These are phyloP conservation scores for Shinisaurus crocodilurus DNA, from an alignment of 2,113 vertebrate genomes.

Conservation along the genomic window DNA sequence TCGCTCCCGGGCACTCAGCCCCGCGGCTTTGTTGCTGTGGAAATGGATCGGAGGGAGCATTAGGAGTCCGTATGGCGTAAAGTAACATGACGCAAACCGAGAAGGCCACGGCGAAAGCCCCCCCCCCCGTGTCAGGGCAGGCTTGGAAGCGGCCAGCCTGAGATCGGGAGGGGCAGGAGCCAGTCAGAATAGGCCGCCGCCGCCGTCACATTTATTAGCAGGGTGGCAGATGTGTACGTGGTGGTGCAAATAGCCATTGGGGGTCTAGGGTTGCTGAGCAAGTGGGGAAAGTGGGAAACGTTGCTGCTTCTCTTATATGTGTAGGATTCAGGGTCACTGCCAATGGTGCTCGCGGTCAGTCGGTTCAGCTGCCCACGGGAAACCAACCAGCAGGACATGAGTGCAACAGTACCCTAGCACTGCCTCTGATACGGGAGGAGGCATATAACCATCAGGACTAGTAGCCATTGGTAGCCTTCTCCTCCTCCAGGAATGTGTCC, in stretches of 20 bases:
- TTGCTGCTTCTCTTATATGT: neutral
- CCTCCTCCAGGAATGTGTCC: too few species aligned
- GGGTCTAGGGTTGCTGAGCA: neutral
- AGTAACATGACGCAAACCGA: neutral
- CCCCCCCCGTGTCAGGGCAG: neutral
- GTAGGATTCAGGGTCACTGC: neutral
- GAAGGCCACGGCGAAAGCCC: neutral
- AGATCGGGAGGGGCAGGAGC: too few species aligned
- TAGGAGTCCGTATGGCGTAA: neutral
- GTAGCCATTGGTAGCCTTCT: too few species aligned
- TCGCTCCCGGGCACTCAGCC: neutral
- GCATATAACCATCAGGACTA: too few species aligned
- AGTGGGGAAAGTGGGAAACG: neutral
- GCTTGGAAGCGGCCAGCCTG: neutral
- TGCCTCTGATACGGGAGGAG: too few species aligned
- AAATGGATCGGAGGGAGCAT: neutral
- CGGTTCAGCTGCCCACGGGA: too few species aligned
- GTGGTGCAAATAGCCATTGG: too few species aligned
- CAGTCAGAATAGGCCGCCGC: too few species aligned
- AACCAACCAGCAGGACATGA: too few species aligned
- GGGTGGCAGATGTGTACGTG: too few species aligned
- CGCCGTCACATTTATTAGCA: too few species aligned
- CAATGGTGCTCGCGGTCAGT: neutral
- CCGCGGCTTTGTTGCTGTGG: neutral
- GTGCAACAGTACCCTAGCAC: too few species aligned